Base-by-base conservation (phyloP, 1,140 invertebrate species). In the Pygmarrhopalites habei region DNA sequence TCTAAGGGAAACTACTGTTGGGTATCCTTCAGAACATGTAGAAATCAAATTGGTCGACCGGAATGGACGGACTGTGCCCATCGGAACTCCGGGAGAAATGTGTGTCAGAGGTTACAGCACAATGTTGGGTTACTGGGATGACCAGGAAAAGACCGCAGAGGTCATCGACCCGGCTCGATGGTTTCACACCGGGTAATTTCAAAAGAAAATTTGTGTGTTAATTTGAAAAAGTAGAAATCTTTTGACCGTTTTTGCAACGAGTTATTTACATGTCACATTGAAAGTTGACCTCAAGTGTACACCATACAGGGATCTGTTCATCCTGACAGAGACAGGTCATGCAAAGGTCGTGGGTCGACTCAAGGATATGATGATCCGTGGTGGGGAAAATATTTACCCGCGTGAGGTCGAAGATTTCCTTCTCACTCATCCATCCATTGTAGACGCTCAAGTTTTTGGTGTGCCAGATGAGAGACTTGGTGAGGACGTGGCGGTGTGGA, bases 131-230 rank as follows among this genome's bases (percentile, higher is more conserved):
- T 85, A 85, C 72, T 85, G 81, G 81, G 73, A 77, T 21, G 80
- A 83, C 66, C 68, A 73, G 14, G 77, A 77, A 2, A 82, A 81
- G 72, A 85, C 82, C 1, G 72, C 71, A n/a, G 78, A 82, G 64
- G 82, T 81, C 0, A 78, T 95, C 2, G 79, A 77, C 10, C 60
- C 77, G 5, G 88, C 89, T 46, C 78, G 83, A 17, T 98, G 95
- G 95, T 79, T 95, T 14, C 83, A 83, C 72, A 95, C 92, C n/a
- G 95, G 92, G 89, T 91, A 80, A 29, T 19, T 14, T 2, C 79
- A 73, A 64, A 47, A n/a, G n/a, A n/a, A n/a, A n/a, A n/a, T n/a
- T n/a, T n/a, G n/a, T n/a, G n/a, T 17, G 14, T 15, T 15, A 2
- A 67, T 25, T 53, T 32, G n/a, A 58, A 58, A 29, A 17, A 26